phyloP scores from a whole-genome alignment of 2,888 invertebrate species.

The Boloria selene region DNA sequence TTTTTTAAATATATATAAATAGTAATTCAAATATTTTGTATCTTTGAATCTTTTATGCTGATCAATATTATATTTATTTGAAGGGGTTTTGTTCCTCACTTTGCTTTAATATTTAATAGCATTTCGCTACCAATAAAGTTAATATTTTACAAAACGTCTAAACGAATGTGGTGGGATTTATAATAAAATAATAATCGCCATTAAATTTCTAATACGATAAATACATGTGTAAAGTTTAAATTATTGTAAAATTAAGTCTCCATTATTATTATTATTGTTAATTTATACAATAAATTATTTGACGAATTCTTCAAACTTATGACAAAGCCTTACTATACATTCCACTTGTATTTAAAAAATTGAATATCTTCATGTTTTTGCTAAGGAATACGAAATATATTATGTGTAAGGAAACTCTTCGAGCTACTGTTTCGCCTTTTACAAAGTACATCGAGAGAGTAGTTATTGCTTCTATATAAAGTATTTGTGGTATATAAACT shows the following conservation, averaged over 20 bases:
- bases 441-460: conserved; percentile 13
- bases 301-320: conserved; percentile 65
- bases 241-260: not conserved
- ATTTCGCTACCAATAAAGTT: too few species aligned
- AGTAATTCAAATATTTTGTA: not conserved
- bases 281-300: conserved; percentile 27
- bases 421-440: conserved; percentile 17
- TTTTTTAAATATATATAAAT: not conserved
- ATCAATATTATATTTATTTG: conserved; percentile 1
- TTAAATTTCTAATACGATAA: too few species aligned
- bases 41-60: not conserved
- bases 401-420: conserved; percentile 19
- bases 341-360: conserved; percentile 78
- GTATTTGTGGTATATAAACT: not conserved
- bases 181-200: too few species aligned
- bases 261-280: not conserved
- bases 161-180: too few species aligned
- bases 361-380: conserved; percentile 64
- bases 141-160: too few species aligned
- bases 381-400: conserved; percentile 27
- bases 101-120: not conserved
- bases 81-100: not conserved
- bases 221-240: not conserved
- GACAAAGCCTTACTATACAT: conserved; percentile 79
- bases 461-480: conserved; percentile 10